Conservation (phyloP, 2,888 invertebrate genomes). For the Imbricaverruca yamaguchii region DNA sequence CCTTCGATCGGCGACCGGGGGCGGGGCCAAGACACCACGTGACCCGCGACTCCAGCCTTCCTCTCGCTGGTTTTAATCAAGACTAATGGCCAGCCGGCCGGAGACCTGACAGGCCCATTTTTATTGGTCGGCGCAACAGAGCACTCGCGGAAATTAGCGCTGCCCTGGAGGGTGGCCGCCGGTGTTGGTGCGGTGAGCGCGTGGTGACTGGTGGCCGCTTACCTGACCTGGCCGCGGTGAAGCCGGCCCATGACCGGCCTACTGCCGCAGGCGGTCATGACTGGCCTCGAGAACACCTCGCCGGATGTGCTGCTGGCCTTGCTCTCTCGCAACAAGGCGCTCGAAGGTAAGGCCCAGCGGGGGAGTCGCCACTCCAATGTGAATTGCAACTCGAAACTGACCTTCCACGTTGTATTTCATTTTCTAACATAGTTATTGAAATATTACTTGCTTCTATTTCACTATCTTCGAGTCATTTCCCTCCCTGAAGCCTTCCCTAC, state of each 20-base stretch:
- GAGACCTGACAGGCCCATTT: slow-evolving; percentile 19
- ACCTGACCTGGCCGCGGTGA: neutral
- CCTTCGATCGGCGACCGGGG: slow-evolving; percentile 5
- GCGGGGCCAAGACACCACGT: slow-evolving; percentile 20
- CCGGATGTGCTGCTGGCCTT: slow-evolving; percentile 77
- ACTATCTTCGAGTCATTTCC: too few species aligned
- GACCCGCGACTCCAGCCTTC: neutral
- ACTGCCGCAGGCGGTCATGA: neutral
- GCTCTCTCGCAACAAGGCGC: slow-evolving; percentile 74
- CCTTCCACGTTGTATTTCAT: too few species aligned
- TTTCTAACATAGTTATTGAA: too few species aligned
- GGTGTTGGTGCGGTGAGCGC: neutral
- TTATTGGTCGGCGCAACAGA: slow-evolving; percentile 21
- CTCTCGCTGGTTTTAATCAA: slow-evolving; percentile 17
- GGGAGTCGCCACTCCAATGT: too few species aligned
- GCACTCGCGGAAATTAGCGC: slow-evolving; percentile 5
- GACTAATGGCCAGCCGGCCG: slow-evolving; percentile 5
- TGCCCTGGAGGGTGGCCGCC: neutral
- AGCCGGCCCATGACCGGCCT: neutral
- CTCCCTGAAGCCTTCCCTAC: too few species aligned
- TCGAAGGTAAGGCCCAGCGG: slow-evolving; percentile 63
- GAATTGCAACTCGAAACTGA: too few species aligned
- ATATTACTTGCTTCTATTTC: too few species aligned
- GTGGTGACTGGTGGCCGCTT: neutral
- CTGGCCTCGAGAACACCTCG: slow-evolving; percentile 37